Base-by-base conservation (phyloP, 2,113 vertebrate genomes). In the Emberiza fucata region DNA sequence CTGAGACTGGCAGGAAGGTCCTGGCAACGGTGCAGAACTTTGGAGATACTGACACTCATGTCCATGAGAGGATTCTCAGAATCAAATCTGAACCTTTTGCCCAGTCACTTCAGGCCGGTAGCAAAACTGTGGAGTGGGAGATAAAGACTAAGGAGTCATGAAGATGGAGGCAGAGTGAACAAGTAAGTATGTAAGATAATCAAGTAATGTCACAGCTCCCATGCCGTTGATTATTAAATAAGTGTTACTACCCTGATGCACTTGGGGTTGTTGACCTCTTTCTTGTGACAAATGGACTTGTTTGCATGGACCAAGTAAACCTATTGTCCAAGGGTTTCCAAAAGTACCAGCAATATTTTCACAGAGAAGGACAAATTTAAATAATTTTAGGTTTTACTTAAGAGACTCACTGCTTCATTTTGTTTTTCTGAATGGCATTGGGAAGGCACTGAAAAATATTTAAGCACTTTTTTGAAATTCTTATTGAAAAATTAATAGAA, bases 1-100 rank as follows among this genome's bases (percentile, higher is more conserved):
- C 17, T n/a, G 27, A 54, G 20, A 28, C n/a, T 90, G 40, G 11
- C 65, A n/a, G 19, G 18, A 35, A 70, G 18, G 6, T 68, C 27
- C 50, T 71, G 42, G 14, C 53, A 51, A 37, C 15, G 28, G 19
- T 50, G 7, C 7, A 73, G 24, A 78, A 11, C 27, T 65, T 14
- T n/a, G 18, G 21, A 82, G 18, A 56, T 11, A 13, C 14, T 19
- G 28, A 33, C 8, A 27, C 3, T 29, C 0, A 0, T 35, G 28
- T 45, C n/a, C 11, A 7, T 23, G 29, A 86, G 9, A 1, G 2
- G 11, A 4, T 39, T 29, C 18, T 11, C 14, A 14, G 8, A 33
- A 78, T 10, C 22, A 89, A 81, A 53, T 28, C 13, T 40, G 12
- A 53, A 70, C 3, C 4, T 39, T 65, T 81, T 75, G 8, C 20